Conservation (phyloP, 2,888 invertebrate genomes). For the Rhabditoides inermis region DNA sequence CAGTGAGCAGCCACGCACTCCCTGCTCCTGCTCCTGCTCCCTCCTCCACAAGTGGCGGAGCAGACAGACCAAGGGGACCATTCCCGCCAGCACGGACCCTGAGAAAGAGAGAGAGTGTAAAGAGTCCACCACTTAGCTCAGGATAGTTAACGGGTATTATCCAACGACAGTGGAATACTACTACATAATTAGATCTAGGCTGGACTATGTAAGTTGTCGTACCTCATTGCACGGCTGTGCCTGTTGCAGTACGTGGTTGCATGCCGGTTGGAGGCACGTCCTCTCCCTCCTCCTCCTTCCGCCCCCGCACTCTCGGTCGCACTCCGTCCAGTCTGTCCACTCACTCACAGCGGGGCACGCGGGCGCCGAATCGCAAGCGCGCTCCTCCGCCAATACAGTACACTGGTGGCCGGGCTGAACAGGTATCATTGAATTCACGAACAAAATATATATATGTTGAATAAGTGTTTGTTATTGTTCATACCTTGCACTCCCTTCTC, state of each 20-base stretch:
- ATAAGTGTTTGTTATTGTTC: background rate
- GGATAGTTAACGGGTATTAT: too few species aligned
- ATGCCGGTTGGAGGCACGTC: slow-evolving; percentile 10
- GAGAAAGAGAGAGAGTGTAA: too few species aligned
- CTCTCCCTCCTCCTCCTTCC: slow-evolving; percentile 22
- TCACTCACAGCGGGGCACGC: too few species aligned
- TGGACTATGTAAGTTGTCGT: too few species aligned
- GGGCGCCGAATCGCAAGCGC: background rate
- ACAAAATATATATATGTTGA: background rate
- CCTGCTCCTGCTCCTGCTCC: slow-evolving; percentile 59
- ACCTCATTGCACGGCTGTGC: slow-evolving; percentile 3
- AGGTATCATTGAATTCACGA: background rate
- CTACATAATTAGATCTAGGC: too few species aligned
- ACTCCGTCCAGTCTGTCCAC: slow-evolving; percentile 57
- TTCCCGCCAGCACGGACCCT: slow-evolving; percentile 32
- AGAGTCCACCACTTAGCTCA: too few species aligned
- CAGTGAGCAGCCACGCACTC: slow-evolving; percentile 23
- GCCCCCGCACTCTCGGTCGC: slow-evolving; percentile 64
- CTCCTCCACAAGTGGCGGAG: slow-evolving; percentile 65
- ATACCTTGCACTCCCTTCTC: too few species aligned
- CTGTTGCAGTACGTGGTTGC: background rate
- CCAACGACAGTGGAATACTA: too few species aligned
- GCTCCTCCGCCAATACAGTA: background rate
- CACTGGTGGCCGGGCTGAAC: background rate
- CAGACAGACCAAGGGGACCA: slow-evolving; percentile 60